phyloP scores from a whole-genome alignment of 2,888 invertebrate species.

The Portevinia maculata region DNA sequence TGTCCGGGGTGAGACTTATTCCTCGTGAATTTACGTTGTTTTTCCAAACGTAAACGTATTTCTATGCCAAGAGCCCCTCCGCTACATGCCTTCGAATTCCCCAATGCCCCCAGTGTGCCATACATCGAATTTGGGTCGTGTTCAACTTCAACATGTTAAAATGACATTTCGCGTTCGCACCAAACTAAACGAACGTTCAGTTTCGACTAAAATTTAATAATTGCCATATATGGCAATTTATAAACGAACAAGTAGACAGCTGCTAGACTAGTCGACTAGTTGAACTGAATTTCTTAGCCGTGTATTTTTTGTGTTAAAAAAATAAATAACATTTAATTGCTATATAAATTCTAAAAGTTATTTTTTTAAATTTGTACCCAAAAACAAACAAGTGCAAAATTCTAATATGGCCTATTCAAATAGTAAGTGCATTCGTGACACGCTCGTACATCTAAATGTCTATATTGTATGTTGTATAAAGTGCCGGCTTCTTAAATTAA shows the following conservation, averaged over 20 bases:
- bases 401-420: slow-evolving; percentile 67
- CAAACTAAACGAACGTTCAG: slow-evolving; percentile 58
- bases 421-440: slow-evolving; percentile 62
- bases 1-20: no score
- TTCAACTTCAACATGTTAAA: no score
- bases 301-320: slow-evolving; percentile 29
- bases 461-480: slow-evolving; percentile 4
- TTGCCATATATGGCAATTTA: slow-evolving; percentile 74
- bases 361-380: not conserved
- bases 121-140: no score
- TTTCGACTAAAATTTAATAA: slow-evolving; percentile 60
- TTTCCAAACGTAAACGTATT: no score
- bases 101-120: no score
- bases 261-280: slow-evolving; percentile 68
- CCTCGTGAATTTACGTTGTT: no score
- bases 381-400: slow-evolving; percentile 7
- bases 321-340: slow-evolving; percentile 7
- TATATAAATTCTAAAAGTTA: not conserved
- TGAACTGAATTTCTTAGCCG: slow-evolving; percentile 49
- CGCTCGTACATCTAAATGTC: not conserved
- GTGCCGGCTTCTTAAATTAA: slow-evolving; percentile 52
- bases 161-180: no score
- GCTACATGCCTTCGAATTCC: no score
- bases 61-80: no score
- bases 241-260: slow-evolving; percentile 65